Evolutionary conservation across 2,888 invertebrate species (phyloP).

Genomic region (Pomacea canaliculata): DNA sequence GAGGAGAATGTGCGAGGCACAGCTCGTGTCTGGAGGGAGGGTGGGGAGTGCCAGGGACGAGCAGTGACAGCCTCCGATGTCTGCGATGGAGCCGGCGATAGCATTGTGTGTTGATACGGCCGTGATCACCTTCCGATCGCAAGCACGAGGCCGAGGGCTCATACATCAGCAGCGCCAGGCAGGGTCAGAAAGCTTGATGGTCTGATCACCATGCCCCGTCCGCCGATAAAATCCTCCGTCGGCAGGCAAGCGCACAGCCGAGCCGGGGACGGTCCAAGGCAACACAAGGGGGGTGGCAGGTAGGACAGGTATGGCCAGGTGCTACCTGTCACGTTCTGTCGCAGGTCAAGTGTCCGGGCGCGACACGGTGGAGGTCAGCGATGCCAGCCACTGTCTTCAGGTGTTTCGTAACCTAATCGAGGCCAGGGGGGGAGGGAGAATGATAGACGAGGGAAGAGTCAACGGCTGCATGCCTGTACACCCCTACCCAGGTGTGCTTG

Average conservation of each 20-base stretch:
- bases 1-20: too few species aligned
- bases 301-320: background rate
- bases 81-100: background rate
- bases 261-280: background rate
- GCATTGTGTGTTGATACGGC: background rate
- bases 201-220: background rate
- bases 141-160: background rate
- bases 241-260: constrained; percentile 7
- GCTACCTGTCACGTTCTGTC: too few species aligned
- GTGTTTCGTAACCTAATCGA: background rate
- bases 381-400: background rate
- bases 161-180: constrained; percentile 2
- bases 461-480: background rate
- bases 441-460: background rate
- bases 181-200: constrained; percentile 12
- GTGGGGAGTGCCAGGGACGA: too few species aligned
- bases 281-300: background rate
- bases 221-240: background rate
- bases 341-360: background rate
- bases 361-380: background rate
- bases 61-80: background rate
- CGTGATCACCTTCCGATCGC: background rate
- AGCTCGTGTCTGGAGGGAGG: too few species aligned
- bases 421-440: background rate
- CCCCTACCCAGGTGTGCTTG: constrained; percentile 15